phyloP scores from a whole-genome alignment of 1,140 invertebrate genomes.

The Phenacoccus solenopsis region DNA sequence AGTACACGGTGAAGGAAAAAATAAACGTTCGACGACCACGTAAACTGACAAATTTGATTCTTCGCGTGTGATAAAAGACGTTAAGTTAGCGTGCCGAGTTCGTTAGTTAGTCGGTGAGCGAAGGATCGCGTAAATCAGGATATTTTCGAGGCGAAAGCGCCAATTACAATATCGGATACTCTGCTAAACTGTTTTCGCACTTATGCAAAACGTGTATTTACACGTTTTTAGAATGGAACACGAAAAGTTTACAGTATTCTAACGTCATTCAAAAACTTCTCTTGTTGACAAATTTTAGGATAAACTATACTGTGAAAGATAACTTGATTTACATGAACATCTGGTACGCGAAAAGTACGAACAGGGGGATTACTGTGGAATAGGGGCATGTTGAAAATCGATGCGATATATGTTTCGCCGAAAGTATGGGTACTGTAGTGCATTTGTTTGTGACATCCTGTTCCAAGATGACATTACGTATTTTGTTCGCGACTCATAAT shows the following conservation, averaged over 20 bases:
- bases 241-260: neutral
- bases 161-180: neutral
- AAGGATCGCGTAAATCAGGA: neutral
- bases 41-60: neutral
- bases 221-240: neutral
- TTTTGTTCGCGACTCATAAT: neutral
- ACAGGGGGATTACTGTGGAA: too few species aligned
- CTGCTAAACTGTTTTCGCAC: neutral
- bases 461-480: neutral
- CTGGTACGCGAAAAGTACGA: neutral
- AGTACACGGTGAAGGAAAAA: too few species aligned
- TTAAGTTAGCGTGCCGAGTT: too few species aligned
- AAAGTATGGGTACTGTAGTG: neutral
- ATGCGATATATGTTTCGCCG: neutral
- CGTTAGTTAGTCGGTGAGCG: too few species aligned
- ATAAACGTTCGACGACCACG: neutral
- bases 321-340: slow-evolving; percentile 3
- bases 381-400: neutral
- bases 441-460: neutral
- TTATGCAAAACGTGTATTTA: neutral
- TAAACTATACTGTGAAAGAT: neutral
- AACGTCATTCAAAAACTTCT: slow-evolving; percentile 2
- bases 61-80: neutral
- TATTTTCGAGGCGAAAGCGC: neutral
- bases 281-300: slow-evolving; percentile 2